Base-by-base conservation (phyloP, 2,797 vertebrate genomes). In the Notoglanidium macrostoma region DNA sequence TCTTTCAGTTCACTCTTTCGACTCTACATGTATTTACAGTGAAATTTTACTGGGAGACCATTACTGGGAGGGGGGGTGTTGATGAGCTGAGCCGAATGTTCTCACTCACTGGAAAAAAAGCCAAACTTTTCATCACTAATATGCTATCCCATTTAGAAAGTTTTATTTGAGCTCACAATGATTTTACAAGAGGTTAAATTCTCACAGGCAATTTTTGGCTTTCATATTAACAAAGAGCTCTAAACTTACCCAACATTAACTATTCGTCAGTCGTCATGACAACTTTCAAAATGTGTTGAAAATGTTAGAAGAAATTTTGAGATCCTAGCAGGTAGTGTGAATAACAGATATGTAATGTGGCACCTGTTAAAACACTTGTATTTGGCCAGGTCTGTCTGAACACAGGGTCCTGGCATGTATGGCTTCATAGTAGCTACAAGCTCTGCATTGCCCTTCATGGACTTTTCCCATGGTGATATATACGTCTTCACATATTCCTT, bases 321-420 rank as follows among this genome's bases (percentile, higher is more conserved):
- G 77, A 79, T 21, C 10, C 17, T 57, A 77, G 17, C 61, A 73
- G 14, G 0, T 26, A n/a, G 40, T 32, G 14, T 40, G 26, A 67
- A 57, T 68, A 51, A 40, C 67, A 32, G 10, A 65, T 46, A 19
- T 61, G 17, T 68, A 78, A 74, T 5, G 15, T 65, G 51, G 83
- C 63, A 99, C 98, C 98, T 97, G 96, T 99, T 99, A 90, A 99
- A 99, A 90, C 94, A 93, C 93, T 98, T 99, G 92, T 97, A 99
- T 87, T 94, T 95, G 76, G 92, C 94, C 44, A 97, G 90, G 44
- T 98, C 97, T 87, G 90, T 87, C 88, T 94, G 92, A 70, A 91
- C 57, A 84, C 88, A 88, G n/a, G 96, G 97, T 80, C 94, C 95
- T 84, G 97, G 93, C 94, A 99, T 96, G 87, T 93, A 89, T 10